Evolutionary conservation across 2,888 invertebrate genomes (phyloP).

Genomic region (Pammene fasciana): DNA sequence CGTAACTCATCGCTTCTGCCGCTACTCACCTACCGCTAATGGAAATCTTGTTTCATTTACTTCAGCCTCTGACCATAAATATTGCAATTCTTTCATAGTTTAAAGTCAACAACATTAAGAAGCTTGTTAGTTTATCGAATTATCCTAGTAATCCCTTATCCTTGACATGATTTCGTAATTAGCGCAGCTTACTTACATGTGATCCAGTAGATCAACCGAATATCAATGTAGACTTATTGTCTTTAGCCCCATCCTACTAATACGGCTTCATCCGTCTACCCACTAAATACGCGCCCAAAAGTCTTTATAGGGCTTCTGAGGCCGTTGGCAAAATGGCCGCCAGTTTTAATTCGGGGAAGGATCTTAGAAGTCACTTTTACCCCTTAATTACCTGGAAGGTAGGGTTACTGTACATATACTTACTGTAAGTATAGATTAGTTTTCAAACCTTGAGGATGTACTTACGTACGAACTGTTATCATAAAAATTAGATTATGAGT

Average conservation of each 20-base stretch:
- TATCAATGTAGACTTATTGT: slow-evolving; percentile 48
- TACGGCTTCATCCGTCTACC: slow-evolving; percentile 69
- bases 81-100: not conserved
- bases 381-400: not conserved
- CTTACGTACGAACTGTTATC: too few relatives aligned
- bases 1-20: slow-evolving; percentile 61
- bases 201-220: slow-evolving; percentile 37
- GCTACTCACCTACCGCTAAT: slow-evolving; percentile 44
- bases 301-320: slow-evolving; percentile 70
- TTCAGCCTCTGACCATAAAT: slow-evolving; percentile 9
- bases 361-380: slow-evolving; percentile 47
- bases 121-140: slow-evolving; percentile 25
- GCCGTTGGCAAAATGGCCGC: slow-evolving; percentile 72
- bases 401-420: too few relatives aligned
- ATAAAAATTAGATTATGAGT: too few relatives aligned
- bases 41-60: slow-evolving; percentile 43
- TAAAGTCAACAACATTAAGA: not conserved
- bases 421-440: too few relatives aligned
- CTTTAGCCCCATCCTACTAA: slow-evolving; percentile 49
- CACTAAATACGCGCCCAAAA: slow-evolving; percentile 66
- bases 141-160: slow-evolving; percentile 34
- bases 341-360: slow-evolving; percentile 54
- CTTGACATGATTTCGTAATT: slow-evolving; percentile 56
- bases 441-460: too few relatives aligned
- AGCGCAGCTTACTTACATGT: slow-evolving; percentile 47